These are phyloP conservation scores for Eupelmus urozonus DNA, from an alignment of 2,888 invertebrate species.

Conservation along the genomic window DNA sequence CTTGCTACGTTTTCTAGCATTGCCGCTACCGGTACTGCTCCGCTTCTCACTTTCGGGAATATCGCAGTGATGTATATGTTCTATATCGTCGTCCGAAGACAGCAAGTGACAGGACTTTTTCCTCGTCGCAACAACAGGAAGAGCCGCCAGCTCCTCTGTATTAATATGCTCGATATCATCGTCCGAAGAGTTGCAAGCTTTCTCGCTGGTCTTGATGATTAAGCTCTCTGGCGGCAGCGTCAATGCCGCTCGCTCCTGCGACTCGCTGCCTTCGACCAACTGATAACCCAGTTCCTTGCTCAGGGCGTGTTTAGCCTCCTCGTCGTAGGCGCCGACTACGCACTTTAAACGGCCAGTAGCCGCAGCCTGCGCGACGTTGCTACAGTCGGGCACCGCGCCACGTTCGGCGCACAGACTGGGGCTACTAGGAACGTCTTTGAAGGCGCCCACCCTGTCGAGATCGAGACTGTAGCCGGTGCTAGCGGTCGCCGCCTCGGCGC, in stretches of 20 bases:
- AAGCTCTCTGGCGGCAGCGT: neutral
- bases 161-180: slow-evolving; percentile 71
- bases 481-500: slow-evolving; percentile 69
- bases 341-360: neutral
- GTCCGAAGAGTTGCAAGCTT: slow-evolving; percentile 62
- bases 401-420: slow-evolving; percentile 72
- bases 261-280: slow-evolving; percentile 18
- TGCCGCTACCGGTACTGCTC: neutral
- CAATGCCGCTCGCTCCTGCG: neutral
- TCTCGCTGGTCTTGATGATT: neutral
- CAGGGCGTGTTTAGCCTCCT: neutral
- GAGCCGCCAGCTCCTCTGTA: slow-evolving; percentile 44
- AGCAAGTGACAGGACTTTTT: slow-evolving; percentile 35
- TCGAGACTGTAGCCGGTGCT: slow-evolving; percentile 65
- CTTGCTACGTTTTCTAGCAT: slow-evolving; percentile 51
- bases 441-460: slow-evolving; percentile 71
- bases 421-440: slow-evolving; percentile 71
- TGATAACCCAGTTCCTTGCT: slow-evolving; percentile 30
- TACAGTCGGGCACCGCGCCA: slow-evolving; percentile 72
- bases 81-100: slow-evolving; percentile 73
- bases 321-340: neutral
- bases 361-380: slow-evolving; percentile 43
- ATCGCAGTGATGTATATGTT: slow-evolving; percentile 66
- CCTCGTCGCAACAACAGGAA: slow-evolving; percentile 17
- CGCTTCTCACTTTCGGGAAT: slow-evolving; percentile 10